Evolutionary conservation across 2,797 vertebrate genomes (phyloP), one percentile per base, ranked within the genome.

Genomic region (Ciconia nigra): DNA sequence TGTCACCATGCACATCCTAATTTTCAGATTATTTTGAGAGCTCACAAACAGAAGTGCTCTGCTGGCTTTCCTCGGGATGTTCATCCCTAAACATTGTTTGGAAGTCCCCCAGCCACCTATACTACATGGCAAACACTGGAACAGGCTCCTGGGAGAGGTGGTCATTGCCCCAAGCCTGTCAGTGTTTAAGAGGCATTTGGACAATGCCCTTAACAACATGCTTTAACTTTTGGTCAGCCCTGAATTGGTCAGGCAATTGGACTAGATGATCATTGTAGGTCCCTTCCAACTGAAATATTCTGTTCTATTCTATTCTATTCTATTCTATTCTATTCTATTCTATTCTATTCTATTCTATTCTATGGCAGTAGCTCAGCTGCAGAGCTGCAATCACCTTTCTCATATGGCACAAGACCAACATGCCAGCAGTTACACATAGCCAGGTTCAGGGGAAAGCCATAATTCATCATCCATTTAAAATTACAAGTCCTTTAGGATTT

Each of bases 91-190:
- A 24, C 5, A 8, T 3, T 10, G 15, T 17, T 78, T 63, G 46
- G 24, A 54, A 65, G 28, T 52, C 28, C 28, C 25, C 13, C 35
- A 41, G 19, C 52, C 3, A 1, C 35, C 52, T 54, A 6, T 21
- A 10, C 41, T 66, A 15, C 26, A 5, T 15, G 58, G 17, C 41
- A 67, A 73, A 73, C 47, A 12, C 25, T 10, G 28, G 17, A 62
- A 51, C 8, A 33, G 49, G n/a, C 21, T 41, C 25, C 41, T 67
- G 31, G 7, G 25, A 31, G 55, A 63, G 41, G 15, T 35, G 18
- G 5, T 10, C 0, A 0, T 33, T 46, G 39, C 4, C 8, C 41
- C 33, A n/a, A 15, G 6, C 33, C 59, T 39, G 59, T 6, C 33
- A 49, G 29, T 11, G 28, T 29, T 72, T 33, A 57, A 51, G 33